Evolutionary conservation across 1,140 invertebrate genomes (phyloP).

Genomic region (Metaphire vulgaris): DNA sequence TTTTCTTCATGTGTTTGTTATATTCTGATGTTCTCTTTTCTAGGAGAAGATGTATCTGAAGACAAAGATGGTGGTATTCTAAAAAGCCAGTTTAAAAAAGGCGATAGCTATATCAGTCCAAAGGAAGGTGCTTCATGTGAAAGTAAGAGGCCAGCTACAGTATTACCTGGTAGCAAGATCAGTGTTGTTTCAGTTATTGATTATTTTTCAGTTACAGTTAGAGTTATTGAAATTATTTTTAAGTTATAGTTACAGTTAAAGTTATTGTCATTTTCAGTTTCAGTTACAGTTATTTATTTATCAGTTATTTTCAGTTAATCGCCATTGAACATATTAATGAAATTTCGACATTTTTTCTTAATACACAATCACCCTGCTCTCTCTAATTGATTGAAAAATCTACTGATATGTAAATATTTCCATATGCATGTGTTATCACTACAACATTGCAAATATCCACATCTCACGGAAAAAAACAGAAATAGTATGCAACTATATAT

Average conservation of each 20-base stretch:
- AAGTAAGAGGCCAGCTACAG: too few relatives aligned
- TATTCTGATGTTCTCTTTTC: too few relatives aligned
- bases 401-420: background rate
- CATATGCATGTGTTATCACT: background rate
- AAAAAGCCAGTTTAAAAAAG: background rate
- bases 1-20: too few relatives aligned
- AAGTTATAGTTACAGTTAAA: background rate
- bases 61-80: background rate
- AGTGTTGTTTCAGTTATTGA: background rate
- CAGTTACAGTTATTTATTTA: background rate
- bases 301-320: slow-evolving; percentile 15
- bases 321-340: background rate
- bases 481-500: too few relatives aligned
- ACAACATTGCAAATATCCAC: background rate
- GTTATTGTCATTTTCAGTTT: background rate
- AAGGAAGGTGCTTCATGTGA: too few relatives aligned
- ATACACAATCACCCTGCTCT: background rate
- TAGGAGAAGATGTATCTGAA: background rate
- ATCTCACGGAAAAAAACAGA: background rate
- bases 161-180: too few relatives aligned
- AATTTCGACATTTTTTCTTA: background rate
- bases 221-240: background rate
- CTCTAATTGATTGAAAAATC: background rate
- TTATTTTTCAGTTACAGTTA: background rate
- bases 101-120: background rate